These are phyloP conservation scores for Hippolais icterina DNA, from an alignment of 2,113 vertebrate species.

Conservation along the genomic window DNA sequence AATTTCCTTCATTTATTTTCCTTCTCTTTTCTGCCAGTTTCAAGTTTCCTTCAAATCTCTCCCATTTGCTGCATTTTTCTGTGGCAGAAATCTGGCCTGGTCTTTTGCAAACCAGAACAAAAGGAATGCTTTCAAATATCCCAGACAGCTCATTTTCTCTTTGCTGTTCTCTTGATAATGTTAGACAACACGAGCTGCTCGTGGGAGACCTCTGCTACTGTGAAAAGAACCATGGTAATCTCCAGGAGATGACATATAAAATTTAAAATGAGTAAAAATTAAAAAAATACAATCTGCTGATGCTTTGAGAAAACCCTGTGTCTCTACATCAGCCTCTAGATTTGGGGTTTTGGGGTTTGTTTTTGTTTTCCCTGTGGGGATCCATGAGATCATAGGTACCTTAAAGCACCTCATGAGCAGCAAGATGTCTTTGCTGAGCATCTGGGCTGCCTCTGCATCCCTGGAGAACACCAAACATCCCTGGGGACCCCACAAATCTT, in stretches of 20 bases:
- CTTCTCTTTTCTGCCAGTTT: neutral
- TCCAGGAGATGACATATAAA: neutral
- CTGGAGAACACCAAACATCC: neutral
- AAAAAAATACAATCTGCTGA: neutral
- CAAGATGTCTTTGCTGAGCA: neutral
- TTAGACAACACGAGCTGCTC: neutral
- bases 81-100: neutral
- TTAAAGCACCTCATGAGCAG: neutral
- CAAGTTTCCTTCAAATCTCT: neutral
- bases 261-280: neutral
- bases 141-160: neutral
- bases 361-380: accelerated
- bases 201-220: neutral
- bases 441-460: neutral
- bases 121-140: neutral
- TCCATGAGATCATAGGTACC: neutral
- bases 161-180: neutral
- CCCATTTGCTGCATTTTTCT: neutral
- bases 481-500: neutral
- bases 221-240: neutral
- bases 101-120: neutral
- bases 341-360: neutral
- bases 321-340: neutral
- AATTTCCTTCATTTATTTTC: neutral
- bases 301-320: neutral